phyloP scores from a whole-genome alignment of 2,113 vertebrate genomes.

The Cathartes aura region DNA sequence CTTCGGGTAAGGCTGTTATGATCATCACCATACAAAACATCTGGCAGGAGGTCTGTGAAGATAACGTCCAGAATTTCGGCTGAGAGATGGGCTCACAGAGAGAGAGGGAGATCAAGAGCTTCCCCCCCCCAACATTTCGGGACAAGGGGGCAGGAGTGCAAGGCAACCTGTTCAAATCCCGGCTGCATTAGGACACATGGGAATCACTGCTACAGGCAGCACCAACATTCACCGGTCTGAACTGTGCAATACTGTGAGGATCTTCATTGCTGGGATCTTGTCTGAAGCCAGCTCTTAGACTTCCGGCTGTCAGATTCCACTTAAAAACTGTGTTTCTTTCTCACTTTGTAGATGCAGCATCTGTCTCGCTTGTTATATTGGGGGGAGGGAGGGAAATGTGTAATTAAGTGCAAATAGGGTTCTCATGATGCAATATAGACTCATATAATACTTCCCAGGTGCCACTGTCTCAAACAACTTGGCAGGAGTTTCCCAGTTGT shows the following conservation, averaged over 20 bases:
- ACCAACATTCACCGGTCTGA: not conserved
- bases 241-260: not conserved
- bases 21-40: not conserved
- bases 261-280: not conserved
- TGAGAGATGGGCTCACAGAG: not conserved
- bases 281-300: not conserved
- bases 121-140: not conserved
- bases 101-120: not conserved
- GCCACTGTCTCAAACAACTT: conserved; percentile 9
- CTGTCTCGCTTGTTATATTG: not conserved
- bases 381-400: not conserved
- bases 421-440: conserved; percentile 44
- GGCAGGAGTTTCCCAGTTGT: conserved; percentile 33
- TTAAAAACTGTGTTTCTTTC: conserved; percentile 6
- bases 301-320: not conserved
- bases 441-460: conserved; percentile 53
- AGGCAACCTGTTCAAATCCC: not conserved
- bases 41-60: not conserved
- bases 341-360: conserved; percentile 29
- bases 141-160: not conserved
- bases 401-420: conserved; percentile 53
- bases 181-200: not conserved
- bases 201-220: not conserved
- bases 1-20: not conserved
- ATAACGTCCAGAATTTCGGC: not conserved